Conservation (phyloP, 2,113 vertebrate species). For the Istiophorus platypterus region DNA sequence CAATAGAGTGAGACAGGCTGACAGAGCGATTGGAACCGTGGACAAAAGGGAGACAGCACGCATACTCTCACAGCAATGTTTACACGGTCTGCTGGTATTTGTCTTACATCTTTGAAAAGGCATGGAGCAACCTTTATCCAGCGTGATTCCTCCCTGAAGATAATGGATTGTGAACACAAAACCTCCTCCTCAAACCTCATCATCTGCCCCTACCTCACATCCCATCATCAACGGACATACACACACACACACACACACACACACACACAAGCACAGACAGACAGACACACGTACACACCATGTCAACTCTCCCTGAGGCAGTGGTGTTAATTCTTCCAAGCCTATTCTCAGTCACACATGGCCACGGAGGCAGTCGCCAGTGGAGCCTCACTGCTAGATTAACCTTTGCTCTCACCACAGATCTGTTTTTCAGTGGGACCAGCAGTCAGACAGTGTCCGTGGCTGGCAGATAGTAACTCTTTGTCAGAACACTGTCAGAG, state of each 20-base stretch:
- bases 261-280: not conserved
- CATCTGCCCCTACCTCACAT: slow-evolving; percentile 59
- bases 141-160: slow-evolving; percentile 67
- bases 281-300: slow-evolving; percentile 54
- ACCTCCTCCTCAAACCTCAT: slow-evolving; percentile 62
- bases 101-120: slow-evolving; percentile 75
- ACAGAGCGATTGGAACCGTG: slow-evolving; percentile 61
- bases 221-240: slow-evolving; percentile 48
- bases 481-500: slow-evolving; percentile 77
- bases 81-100: slow-evolving; percentile 77
- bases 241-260: slow-evolving; percentile 1
- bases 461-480: slow-evolving; percentile 73
- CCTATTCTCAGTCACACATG: slow-evolving; percentile 81
- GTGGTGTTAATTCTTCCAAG: slow-evolving; percentile 76
- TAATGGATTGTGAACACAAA: slow-evolving; percentile 79
- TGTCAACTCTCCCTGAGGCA: slow-evolving; percentile 74
- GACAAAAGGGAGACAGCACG: slow-evolving; percentile 58
- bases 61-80: slow-evolving; percentile 62
- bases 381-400: slow-evolving; percentile 79
- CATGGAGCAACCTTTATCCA: slow-evolving; percentile 77
- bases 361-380: slow-evolving; percentile 65
- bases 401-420: slow-evolving; percentile 79
- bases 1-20: slow-evolving; percentile 32
- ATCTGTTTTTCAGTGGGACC: slow-evolving; percentile 79
- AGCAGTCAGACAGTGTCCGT: slow-evolving; percentile 58